These are phyloP conservation scores for Drosophila eohydei DNA, from an alignment of 2,888 invertebrate genomes.

Conservation along the genomic window DNA sequence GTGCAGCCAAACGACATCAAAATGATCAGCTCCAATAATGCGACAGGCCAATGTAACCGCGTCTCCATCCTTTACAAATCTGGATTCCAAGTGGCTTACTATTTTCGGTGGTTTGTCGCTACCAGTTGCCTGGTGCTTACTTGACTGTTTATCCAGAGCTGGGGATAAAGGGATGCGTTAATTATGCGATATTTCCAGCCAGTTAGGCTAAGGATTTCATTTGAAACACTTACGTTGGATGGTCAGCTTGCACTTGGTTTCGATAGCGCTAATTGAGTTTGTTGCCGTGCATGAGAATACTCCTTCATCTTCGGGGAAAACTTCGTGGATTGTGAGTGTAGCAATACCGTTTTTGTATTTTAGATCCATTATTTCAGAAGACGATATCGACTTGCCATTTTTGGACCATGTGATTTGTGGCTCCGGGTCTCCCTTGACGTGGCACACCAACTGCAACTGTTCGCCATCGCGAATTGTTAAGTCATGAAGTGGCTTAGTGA, in stretches of 20 bases:
- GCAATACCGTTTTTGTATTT: constrained; percentile 96
- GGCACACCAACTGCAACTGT: constrained; percentile 91
- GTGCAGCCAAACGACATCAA: constrained; percentile 98
- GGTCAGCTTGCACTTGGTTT: constrained; percentile 93
- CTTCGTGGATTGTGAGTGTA: constrained; percentile 94
- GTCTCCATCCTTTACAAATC: constrained; percentile 94
- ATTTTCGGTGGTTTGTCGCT: constrained; percentile 93
- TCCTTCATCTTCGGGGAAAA: constrained; percentile 98
- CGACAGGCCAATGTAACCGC: constrained; percentile 93
- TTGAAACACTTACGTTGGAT: constrained; percentile 90
- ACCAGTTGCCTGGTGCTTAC: constrained; percentile 76
- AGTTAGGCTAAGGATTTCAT: no score
- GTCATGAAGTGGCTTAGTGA: constrained; percentile 91
- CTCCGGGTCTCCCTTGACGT: constrained; percentile 96
- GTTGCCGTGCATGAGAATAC: constrained; percentile 95
- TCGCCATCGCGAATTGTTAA: constrained; percentile 95
- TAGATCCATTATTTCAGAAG: constrained; percentile 94
- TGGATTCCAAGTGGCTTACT: constrained; percentile 93
- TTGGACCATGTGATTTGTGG: constrained; percentile 96
- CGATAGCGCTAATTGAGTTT: constrained; percentile 94
- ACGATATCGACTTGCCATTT: constrained; percentile 90
- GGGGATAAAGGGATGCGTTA: not conserved
- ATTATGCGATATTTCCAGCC: no score
- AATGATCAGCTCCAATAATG: constrained; percentile 93
- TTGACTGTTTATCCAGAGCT: constrained; percentile 88